Base-by-base conservation (phyloP, 2,888 invertebrate genomes). In the Hecatera dysodea region DNA sequence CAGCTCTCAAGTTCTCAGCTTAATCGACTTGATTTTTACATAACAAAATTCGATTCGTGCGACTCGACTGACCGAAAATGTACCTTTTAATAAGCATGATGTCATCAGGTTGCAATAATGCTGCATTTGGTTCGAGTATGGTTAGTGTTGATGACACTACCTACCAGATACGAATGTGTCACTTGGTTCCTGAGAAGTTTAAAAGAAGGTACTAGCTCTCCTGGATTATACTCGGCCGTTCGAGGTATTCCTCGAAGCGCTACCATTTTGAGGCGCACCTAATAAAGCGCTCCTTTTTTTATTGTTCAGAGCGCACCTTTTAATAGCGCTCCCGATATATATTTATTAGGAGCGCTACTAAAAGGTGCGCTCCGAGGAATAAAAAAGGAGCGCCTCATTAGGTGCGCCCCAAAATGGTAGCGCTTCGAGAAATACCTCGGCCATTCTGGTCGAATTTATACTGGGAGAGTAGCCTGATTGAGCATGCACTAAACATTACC, bases 1-100 rank as follows among this genome's bases (percentile, higher is more conserved):
- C 59, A 61, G 55, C 48, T 61, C 19, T 53, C 15, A 0, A 63
- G 46, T 44, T 64, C 22, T 53, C 24, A 0, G 29, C 22, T 57
- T 46, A 73, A 74, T 74, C 71, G 56, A 75, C 15, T 75, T 56
- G 22, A 53, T 46, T 29, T 64, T 75, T 82, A 60, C 53, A 61
- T 61, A 73, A 74, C 62, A 59, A 65, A 75, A 75, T 83, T 77
- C 65, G 73, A 74, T 76, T 73, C 64, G 56, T 62, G 70, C 59
- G 50, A 71, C 67, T 80, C 59, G 60, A 75, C 69, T 57, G 56
- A 52, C 29, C 50, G 42, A 72, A 64, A 75, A 73, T 82, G 75
- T 71, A 73, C 65, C 78, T 82, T 76, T 80, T 73, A 82, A 76
- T 77, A 80, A 73, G 44, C 61, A 71, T 84, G 81, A 82, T 81